Evolutionary conservation across 2,797 vertebrate species (phyloP).

Genomic region (Oceanodroma leucorhoa): DNA sequence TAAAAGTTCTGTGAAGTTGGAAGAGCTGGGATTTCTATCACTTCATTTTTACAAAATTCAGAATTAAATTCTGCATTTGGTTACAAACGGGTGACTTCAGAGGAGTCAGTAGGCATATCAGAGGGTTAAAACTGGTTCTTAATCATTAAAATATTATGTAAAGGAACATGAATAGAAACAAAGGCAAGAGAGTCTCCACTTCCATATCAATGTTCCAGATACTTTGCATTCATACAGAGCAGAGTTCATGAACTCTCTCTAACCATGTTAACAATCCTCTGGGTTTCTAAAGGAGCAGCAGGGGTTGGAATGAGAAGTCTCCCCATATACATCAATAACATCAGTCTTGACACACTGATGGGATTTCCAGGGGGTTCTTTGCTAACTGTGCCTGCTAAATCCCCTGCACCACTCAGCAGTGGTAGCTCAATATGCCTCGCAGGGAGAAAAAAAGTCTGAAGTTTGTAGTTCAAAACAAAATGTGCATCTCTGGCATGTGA

Average conservation of each 20-base stretch:
- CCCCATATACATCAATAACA: slow-evolving; percentile 79
- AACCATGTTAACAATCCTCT: slow-evolving; percentile 79
- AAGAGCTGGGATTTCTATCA: neutral
- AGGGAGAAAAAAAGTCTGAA: slow-evolving; percentile 13
- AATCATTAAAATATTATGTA: slow-evolving; percentile 72
- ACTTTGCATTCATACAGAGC: slow-evolving; percentile 79
- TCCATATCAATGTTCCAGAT: slow-evolving; percentile 79
- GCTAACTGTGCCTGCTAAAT: slow-evolving; percentile 51
- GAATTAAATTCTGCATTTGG: neutral
- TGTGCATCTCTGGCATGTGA: neutral
- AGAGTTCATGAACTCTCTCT: slow-evolving; percentile 83
- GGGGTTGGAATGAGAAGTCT: slow-evolving; percentile 77
- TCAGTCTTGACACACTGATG: slow-evolving; percentile 71
- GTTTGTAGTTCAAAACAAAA: slow-evolving; percentile 38
- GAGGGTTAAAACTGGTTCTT: slow-evolving; percentile 41
- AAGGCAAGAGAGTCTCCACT: slow-evolving; percentile 60
- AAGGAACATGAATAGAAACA: slow-evolving; percentile 71
- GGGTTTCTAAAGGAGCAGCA: slow-evolving; percentile 81
- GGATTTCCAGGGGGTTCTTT: slow-evolving; percentile 67
- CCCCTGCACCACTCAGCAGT: slow-evolving; percentile 33
- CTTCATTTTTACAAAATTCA: neutral
- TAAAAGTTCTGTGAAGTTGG: neutral
- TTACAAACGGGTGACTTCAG: neutral
- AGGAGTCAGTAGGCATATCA: slow-evolving; percentile 22
- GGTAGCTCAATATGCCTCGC: slow-evolving; percentile 17